Evolutionary conservation across 2,113 vertebrate genomes (phyloP).

Genomic region (Neodontobutis hainanensis): DNA sequence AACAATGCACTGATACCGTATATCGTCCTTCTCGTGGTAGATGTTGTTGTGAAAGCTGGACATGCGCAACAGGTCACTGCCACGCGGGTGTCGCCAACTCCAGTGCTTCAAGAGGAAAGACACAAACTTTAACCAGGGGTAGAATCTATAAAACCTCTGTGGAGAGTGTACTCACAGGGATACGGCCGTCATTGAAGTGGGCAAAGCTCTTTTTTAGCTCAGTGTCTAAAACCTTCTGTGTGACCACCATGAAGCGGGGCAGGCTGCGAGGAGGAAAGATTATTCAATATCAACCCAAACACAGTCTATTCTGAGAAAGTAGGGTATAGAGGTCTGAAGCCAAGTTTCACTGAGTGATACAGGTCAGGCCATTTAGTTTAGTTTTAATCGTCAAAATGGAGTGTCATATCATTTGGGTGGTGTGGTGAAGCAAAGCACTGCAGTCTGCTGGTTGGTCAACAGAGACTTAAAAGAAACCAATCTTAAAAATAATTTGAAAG

Average conservation of each 20-base stretch:
- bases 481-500: too few species aligned
- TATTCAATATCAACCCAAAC: too few species aligned
- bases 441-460: too few species aligned
- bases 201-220: slow-evolving; percentile 89
- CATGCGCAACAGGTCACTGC: slow-evolving; percentile 88
- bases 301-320: too few species aligned
- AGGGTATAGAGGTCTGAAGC: too few species aligned
- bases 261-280: slow-evolving; percentile 67
- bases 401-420: too few species aligned
- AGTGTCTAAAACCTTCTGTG: slow-evolving; percentile 86
- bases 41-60: slow-evolving; percentile 88
- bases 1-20: slow-evolving; percentile 77
- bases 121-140: background rate
- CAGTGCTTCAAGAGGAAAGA: slow-evolving; percentile 79
- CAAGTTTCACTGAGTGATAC: too few species aligned
- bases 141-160: too few species aligned
- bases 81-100: slow-evolving; percentile 88
- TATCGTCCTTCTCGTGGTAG: slow-evolving; percentile 89
- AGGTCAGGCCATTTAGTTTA: too few species aligned
- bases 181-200: slow-evolving; percentile 89
- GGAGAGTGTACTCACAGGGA: slow-evolving; percentile 84
- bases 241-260: slow-evolving; percentile 86
- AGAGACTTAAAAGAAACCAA: too few species aligned
- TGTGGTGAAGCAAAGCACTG: too few species aligned
- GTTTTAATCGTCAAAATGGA: too few species aligned